These are phyloP conservation scores for Stenichneumon culpator DNA, from an alignment of 2,888 invertebrate species.

Conservation along the genomic window DNA sequence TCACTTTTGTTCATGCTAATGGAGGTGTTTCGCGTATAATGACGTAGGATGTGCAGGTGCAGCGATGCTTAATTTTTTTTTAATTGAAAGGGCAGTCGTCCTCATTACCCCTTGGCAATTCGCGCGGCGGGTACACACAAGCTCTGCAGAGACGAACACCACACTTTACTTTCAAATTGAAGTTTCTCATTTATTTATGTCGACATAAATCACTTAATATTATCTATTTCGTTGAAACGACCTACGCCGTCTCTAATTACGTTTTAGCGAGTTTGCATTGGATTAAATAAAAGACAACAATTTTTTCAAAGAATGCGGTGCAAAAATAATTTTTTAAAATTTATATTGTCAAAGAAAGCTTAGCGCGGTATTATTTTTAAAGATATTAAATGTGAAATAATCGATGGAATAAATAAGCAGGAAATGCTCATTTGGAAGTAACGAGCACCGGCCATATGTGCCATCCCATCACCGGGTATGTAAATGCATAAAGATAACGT, in stretches of 20 bases:
- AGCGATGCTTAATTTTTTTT: background rate
- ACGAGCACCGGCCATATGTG: constrained; percentile 5
- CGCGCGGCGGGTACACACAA: background rate
- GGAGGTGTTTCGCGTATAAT: background rate
- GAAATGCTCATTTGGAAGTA: background rate
- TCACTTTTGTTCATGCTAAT: background rate
- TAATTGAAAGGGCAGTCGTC: background rate
- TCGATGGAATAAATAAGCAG: background rate
- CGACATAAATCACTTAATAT: background rate
- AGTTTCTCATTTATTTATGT: background rate
- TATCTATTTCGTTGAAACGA: background rate
- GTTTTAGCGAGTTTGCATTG: background rate
- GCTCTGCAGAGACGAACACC: background rate
- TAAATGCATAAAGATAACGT: background rate
- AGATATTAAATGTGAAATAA: background rate
- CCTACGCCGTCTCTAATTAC: background rate
- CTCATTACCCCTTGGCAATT: background rate
- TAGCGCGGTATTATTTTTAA: background rate
- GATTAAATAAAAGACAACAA: no score
- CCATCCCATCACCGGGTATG: background rate
- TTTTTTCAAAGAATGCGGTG: background rate
- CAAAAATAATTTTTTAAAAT: background rate
- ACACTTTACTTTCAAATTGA: background rate
- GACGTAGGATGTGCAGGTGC: background rate
- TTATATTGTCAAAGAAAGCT: background rate